Percentiles rank a stretch among this genome's conserved stretches.
phyloP scores from a whole-genome alignment of 2,888 invertebrate species.

The Scelioninae gen. 2 region DNA sequence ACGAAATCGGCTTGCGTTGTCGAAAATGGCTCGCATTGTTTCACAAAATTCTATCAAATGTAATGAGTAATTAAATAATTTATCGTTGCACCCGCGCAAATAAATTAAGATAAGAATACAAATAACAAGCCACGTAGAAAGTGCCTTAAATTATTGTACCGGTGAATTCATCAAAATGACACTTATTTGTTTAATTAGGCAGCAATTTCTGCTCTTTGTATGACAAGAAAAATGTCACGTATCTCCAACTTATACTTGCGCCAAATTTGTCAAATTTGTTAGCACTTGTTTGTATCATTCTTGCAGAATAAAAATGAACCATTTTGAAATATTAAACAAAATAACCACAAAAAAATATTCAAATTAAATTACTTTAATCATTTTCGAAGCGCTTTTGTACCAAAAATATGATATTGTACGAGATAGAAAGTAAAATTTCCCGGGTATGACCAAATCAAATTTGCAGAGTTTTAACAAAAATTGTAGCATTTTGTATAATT shows the following conservation, averaged over 20 bases:
- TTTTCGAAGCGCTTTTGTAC: no score
- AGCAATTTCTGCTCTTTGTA: slow-evolving; percentile 42
- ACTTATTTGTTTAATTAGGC: slow-evolving; percentile 51
- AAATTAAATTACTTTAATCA: no score
- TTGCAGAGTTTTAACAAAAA: no score
- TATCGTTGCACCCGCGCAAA: slow-evolving; percentile 39
- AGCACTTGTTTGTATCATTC: no score
- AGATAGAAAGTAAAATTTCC: no score
- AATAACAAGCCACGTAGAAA: slow-evolving; percentile 37
- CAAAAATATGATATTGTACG: no score
- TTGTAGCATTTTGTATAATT: no score
- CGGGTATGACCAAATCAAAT: no score
- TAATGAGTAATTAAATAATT: slow-evolving; percentile 49
- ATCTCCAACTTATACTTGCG: slow-evolving; percentile 41
- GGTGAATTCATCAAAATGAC: slow-evolving; percentile 45
- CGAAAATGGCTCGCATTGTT: slow-evolving; percentile 29
- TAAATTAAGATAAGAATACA: slow-evolving; percentile 47
- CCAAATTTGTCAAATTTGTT: slow-evolving; percentile 48
- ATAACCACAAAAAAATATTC: no score
- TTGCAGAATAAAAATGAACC: no score
- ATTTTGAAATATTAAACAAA: no score
- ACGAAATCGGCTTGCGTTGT: slow-evolving; percentile 12
- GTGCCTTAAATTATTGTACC: slow-evolving; percentile 34
- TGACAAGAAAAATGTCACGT: slow-evolving; percentile 50
- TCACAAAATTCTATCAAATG: slow-evolving; percentile 10